Evolutionary conservation across 2,888 invertebrate genomes (phyloP).

Genomic region (Zhengitettix transpicula): DNA sequence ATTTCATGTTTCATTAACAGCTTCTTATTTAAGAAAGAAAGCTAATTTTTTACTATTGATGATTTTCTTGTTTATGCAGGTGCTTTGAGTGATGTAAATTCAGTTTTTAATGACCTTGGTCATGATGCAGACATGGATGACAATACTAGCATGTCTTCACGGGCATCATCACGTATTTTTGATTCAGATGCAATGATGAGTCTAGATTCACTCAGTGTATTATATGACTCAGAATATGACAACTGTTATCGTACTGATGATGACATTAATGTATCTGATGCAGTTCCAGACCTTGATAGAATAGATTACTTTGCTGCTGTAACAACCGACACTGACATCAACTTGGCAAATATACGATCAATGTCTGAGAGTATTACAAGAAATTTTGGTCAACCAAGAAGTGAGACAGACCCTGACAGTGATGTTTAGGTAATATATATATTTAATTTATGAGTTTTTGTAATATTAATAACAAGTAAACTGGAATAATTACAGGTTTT

Average conservation of each 20-base stretch:
- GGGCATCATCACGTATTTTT: slow-evolving; percentile 66
- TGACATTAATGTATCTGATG: slow-evolving; percentile 9
- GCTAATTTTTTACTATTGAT: background rate
- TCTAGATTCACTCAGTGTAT: slow-evolving; percentile 62
- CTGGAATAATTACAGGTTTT: too few species aligned
- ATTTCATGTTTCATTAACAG: background rate
- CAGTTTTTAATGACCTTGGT: slow-evolving; percentile 47
- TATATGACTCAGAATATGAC: slow-evolving; percentile 64
- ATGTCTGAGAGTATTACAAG: slow-evolving; percentile 61
- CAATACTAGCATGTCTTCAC: slow-evolving; percentile 64
- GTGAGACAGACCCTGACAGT: slow-evolving; percentile 47
- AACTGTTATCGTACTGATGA: slow-evolving; percentile 37
- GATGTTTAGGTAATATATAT: slow-evolving; percentile 27
- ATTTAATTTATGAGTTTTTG: background rate
- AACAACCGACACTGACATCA: slow-evolving; percentile 35
- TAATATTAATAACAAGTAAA: too few species aligned
- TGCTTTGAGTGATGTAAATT: slow-evolving; percentile 73
- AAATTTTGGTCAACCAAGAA: slow-evolving; percentile 55
- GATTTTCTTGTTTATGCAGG: slow-evolving; percentile 28
- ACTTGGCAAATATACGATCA: slow-evolving; percentile 55
- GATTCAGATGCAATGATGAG: slow-evolving; percentile 62
- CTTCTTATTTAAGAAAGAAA: background rate
- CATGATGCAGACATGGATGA: slow-evolving; percentile 37
- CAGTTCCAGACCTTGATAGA: slow-evolving; percentile 11
- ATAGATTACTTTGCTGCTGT: slow-evolving; percentile 12